These are phyloP conservation scores for Xenentodon cancila DNA, from an alignment of 2,797 vertebrate species.

Conservation along the genomic window DNA sequence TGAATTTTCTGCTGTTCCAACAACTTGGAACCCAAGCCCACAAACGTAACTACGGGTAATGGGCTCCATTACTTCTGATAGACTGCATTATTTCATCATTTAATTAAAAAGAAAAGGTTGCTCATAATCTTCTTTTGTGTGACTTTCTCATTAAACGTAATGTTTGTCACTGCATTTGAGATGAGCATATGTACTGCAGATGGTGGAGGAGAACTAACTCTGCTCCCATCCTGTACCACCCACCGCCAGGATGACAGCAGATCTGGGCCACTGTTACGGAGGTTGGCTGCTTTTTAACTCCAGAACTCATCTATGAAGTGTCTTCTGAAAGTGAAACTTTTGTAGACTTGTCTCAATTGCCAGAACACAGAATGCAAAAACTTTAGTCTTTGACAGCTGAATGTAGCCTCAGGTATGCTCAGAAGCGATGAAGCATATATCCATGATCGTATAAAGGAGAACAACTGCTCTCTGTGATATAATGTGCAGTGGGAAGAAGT, in stretches of 20 bases:
- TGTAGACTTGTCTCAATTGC: constrained; percentile 28
- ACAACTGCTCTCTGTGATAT: background rate
- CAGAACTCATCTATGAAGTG: constrained; percentile 26
- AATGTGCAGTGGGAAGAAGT: background rate
- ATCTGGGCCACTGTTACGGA: too few relatives aligned
- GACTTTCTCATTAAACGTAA: constrained; percentile 37
- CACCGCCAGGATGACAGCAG: constrained; percentile 24
- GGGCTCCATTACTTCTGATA: constrained; percentile 59
- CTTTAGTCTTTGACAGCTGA: constrained; percentile 27
- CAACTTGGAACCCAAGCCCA: constrained; percentile 47
- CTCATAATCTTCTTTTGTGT: constrained; percentile 45
- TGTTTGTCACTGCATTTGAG: constrained; percentile 17
- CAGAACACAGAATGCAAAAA: constrained; percentile 14
- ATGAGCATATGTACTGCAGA: constrained; percentile 15
- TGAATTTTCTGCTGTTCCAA: constrained; percentile 59
- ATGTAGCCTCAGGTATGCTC: constrained; percentile 19
- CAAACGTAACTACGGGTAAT: constrained; percentile 64
- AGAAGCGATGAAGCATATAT: background rate
- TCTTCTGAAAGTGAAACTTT: constrained; percentile 16
- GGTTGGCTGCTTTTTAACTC: constrained; percentile 32
- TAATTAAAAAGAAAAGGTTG: constrained; percentile 43
- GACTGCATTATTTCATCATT: constrained; percentile 60
- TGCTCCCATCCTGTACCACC: constrained; percentile 12
- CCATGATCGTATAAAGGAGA: constrained; percentile 2
- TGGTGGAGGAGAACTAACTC: constrained; percentile 10